phyloP scores from a whole-genome alignment of 2,888 invertebrate species.

The Ditula angustiorana region DNA sequence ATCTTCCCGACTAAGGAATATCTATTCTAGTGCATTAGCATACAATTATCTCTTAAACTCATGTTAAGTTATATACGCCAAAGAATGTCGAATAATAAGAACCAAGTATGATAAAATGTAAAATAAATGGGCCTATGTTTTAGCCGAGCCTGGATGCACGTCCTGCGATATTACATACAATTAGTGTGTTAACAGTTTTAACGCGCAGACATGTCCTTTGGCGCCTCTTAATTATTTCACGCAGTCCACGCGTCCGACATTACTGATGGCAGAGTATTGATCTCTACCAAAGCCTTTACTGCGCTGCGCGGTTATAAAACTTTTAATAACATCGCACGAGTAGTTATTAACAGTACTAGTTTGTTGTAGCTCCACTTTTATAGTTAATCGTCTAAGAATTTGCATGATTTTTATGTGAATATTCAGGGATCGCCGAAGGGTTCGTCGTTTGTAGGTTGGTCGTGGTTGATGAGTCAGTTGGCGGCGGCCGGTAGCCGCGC shows the following conservation, averaged over 20 bases:
- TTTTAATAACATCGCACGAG: conserved; percentile 50
- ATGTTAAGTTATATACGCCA: conserved; percentile 59
- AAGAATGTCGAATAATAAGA: conserved; percentile 63
- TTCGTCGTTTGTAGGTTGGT: conserved; percentile 58
- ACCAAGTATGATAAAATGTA: conserved; percentile 56
- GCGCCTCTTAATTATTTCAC: conserved; percentile 39
- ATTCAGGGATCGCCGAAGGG: conserved; percentile 57
- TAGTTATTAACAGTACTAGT: conserved; percentile 49
- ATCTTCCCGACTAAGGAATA: conserved; percentile 53
- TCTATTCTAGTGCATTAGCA: conserved; percentile 65
- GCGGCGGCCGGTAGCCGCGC: conserved; percentile 39
- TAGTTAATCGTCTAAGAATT: conserved; percentile 49
- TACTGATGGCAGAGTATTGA: conserved; percentile 39
- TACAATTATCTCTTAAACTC: conserved; percentile 68
- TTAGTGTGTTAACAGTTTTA: conserved; percentile 38
- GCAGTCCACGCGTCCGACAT: conserved; percentile 28
- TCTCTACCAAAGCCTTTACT: conserved; percentile 46
- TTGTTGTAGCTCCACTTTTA: conserved; percentile 48
- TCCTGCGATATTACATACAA: conserved; percentile 40
- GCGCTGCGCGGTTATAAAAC: conserved; percentile 53
- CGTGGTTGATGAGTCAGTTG: conserved; percentile 60
- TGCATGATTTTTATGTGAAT: conserved; percentile 54
- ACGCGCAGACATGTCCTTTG: conserved; percentile 37
- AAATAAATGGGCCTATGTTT: conserved; percentile 55
- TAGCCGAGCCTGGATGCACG: conserved; percentile 54